Percentiles rank a stretch among this genome's conserved stretches.
phyloP scores from a whole-genome alignment of 2,797 vertebrate genomes.

The Botia almorhae region DNA sequence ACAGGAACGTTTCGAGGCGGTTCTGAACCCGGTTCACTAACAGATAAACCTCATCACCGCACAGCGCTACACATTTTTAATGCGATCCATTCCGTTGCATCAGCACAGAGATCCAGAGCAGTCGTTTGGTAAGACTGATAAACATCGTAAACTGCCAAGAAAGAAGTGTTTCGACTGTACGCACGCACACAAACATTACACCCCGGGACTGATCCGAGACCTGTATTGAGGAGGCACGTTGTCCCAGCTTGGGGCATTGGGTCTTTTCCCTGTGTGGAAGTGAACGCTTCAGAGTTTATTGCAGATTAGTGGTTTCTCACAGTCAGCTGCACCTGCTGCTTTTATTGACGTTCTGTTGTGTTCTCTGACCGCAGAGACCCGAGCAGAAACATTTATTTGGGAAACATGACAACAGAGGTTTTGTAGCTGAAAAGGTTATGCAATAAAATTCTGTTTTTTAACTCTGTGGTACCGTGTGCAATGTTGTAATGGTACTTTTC shows the following conservation, averaged over 20 bases:
- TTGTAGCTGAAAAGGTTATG: neutral
- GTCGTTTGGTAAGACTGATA: conserved; percentile 27
- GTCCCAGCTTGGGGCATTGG: neutral
- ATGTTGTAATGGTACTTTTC: too few relatives aligned
- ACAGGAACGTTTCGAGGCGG: conserved; percentile 42
- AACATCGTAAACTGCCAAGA: conserved; percentile 26
- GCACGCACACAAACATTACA: neutral
- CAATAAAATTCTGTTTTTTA: too few relatives aligned
- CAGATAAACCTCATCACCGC: conserved; percentile 7
- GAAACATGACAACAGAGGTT: conserved; percentile 25
- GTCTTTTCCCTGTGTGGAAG: conserved; percentile 21
- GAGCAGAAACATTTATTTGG: conserved; percentile 19
- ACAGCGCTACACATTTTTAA: conserved; percentile 25
- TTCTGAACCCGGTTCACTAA: conserved; percentile 23
- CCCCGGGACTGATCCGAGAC: neutral
- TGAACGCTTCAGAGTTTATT: conserved; percentile 46
- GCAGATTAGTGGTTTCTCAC: conserved; percentile 59
- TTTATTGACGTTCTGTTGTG: conserved; percentile 45
- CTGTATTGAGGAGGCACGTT: neutral
- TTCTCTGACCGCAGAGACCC: conserved; percentile 28
- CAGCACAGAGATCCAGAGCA: conserved; percentile 23
- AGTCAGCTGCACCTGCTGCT: conserved; percentile 58
- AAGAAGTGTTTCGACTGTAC: neutral
- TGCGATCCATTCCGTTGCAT: neutral
- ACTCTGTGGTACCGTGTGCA: too few relatives aligned